Percentiles rank a stretch among this genome's conserved stretches.
These are phyloP conservation scores for Tigriopus japonicus DNA, from an alignment of 1,140 invertebrate genomes.

Conservation along the genomic window DNA sequence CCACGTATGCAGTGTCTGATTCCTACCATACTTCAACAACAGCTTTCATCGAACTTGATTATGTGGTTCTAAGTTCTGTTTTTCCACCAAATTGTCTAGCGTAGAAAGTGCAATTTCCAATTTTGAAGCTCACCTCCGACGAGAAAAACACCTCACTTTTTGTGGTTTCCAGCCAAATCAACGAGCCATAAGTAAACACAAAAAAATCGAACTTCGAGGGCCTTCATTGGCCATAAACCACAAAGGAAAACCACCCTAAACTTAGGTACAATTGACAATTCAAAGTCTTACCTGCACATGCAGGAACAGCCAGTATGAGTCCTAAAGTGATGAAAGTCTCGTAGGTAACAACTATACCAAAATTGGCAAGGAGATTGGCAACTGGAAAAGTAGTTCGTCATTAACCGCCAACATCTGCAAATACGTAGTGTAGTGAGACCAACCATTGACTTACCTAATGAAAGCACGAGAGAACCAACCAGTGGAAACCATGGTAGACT, in stretches of 20 bases:
- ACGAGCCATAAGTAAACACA: background rate
- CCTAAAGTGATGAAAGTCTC: constrained; percentile 80
- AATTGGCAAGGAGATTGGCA: constrained; percentile 73
- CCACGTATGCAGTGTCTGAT: no score
- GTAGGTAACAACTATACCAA: constrained; percentile 71
- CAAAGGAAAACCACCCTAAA: background rate
- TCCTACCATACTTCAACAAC: no score
- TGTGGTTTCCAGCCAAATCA: no score
- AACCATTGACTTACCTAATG: constrained; percentile 41
- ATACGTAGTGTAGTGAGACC: background rate
- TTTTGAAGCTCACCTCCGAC: no score
- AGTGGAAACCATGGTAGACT: constrained; percentile 59
- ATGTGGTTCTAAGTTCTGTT: no score
- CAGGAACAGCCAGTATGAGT: constrained; percentile 70
- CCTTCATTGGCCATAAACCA: background rate
- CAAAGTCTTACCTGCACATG: constrained; percentile 54
- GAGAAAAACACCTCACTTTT: no score
- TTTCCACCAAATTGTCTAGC: no score
- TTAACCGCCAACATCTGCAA: background rate
- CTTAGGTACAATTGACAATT: background rate
- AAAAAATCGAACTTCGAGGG: background rate
- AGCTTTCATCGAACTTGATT: no score
- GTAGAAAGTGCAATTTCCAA: no score
- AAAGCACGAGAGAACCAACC: constrained; percentile 48
- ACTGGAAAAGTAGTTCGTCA: constrained; percentile 38